Base-by-base conservation (phyloP, 2,797 vertebrate genomes). In the Thamnophis elegans region DNA sequence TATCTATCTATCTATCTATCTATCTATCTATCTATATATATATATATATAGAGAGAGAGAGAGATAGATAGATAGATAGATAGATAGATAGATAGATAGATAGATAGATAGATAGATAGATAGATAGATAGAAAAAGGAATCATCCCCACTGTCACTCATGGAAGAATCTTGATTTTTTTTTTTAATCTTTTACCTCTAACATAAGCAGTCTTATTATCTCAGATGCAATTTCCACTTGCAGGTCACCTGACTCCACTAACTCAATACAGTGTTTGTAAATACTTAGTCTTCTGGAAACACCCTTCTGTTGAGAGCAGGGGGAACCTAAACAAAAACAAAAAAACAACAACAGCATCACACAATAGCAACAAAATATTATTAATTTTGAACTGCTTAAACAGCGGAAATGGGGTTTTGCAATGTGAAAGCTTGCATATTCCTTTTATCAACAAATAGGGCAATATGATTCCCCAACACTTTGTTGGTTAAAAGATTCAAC, bases 161-260 rank as follows among this genome's bases (percentile, higher is more conserved):
- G 90, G 85, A 10, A 88, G 90, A 88, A 2, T 54, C 60, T 58
- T 58, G 56, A 92, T 91, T 10, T 62, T 62, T 5, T 32, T 18
- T 47, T 58, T 56, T 56, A 4, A 78, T 54, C 10, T 93, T 93
- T 92, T 96, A 99, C 99, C 98, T 99, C 99, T 91, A 99, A 96
- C 99, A 99, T 99, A 65, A 99, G 97, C 88, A 99, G 95, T 85
- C 99, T 99, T 89, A 99, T 98, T 89, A 99, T 98, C 95, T 99
- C 99, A 89, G 98, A 98, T 4, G 98, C 98, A 88, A 98, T 98
- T 93, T 98, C 97, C 92, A 98, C 94, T 93, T 98, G 98, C 88
- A 99, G 97, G 90, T 99, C 98, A 53, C 99, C 98, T 0, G 99
- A 99, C 93, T 99, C 99, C 96, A 99, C 98, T 10, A 99, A 97